Evolutionary conservation across 2,888 invertebrate genomes (phyloP).

Genomic region (Mamestra brassicae): DNA sequence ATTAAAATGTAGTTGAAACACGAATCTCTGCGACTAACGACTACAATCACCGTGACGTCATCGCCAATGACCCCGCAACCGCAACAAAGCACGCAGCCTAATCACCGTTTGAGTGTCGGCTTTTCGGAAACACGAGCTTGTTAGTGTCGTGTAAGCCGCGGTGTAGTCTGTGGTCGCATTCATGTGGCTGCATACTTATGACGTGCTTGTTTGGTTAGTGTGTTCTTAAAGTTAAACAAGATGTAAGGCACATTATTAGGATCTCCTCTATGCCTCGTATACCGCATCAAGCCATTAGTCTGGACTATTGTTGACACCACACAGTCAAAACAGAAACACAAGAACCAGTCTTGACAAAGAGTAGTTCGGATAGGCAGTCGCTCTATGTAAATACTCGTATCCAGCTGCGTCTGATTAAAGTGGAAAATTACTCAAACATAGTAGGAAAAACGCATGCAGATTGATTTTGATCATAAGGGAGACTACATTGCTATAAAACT

Average conservation of each 20-base stretch:
- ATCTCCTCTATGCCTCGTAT: too few relatives aligned
- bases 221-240: too few relatives aligned
- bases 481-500: too few relatives aligned
- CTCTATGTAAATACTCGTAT: too few relatives aligned
- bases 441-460: too few relatives aligned
- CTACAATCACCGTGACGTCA: conserved; percentile 8
- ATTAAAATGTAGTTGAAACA: background rate
- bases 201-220: background rate
- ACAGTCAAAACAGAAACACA: too few relatives aligned
- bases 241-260: too few relatives aligned
- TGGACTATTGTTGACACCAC: too few relatives aligned
- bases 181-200: conserved; percentile 32
- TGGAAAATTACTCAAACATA: too few relatives aligned
- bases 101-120: conserved; percentile 35
- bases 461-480: too few relatives aligned
- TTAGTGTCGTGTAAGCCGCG: conserved; percentile 25
- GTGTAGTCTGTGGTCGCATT: conserved; percentile 32
- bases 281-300: too few relatives aligned
- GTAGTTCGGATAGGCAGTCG: background rate
- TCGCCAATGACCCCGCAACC: conserved; percentile 25
- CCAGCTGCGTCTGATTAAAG: too few relatives aligned
- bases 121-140: conserved; percentile 39
- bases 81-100: conserved; percentile 33
- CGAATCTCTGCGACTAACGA: background rate
- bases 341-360: background rate